Percentiles rank a stretch among this genome's conserved stretches.
Evolutionary conservation across 2,797 vertebrate species (phyloP).

Genomic region (Pantherophis vulpinus): DNA sequence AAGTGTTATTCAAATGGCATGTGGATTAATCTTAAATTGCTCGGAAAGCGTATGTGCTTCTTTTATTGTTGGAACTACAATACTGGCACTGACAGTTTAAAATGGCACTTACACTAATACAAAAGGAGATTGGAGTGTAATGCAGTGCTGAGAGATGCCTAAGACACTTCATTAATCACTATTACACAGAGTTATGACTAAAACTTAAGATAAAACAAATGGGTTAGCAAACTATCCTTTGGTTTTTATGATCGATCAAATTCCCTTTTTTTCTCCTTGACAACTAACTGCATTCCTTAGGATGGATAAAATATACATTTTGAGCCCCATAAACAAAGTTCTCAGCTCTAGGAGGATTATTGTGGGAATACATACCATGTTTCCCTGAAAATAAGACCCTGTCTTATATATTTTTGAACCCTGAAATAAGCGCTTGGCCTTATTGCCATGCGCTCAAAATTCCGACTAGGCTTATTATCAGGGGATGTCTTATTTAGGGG

Average conservation of each 20-base stretch:
- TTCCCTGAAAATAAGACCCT: no score
- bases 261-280: not conserved
- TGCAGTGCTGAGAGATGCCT: not conserved
- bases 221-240: not conserved
- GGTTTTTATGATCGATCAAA: not conserved
- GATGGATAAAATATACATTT: not conserved
- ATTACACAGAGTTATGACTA: not conserved
- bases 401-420: no score
- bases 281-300: not conserved
- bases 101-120: not conserved
- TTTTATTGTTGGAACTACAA: not conserved
- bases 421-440: no score
- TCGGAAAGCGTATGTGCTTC: not conserved
- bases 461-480: no score
- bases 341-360: not conserved
- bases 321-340: not conserved
- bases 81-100: not conserved
- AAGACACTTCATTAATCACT: not conserved
- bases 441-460: no score
- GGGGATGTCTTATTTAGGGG: no score
- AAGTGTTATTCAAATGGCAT: not conserved
- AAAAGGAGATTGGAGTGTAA: not conserved
- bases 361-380: not conserved
- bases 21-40: not conserved
- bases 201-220: not conserved